Evolutionary conservation across 2,797 vertebrate genomes (phyloP).

Genomic region (Oreochromis mossambicus): DNA sequence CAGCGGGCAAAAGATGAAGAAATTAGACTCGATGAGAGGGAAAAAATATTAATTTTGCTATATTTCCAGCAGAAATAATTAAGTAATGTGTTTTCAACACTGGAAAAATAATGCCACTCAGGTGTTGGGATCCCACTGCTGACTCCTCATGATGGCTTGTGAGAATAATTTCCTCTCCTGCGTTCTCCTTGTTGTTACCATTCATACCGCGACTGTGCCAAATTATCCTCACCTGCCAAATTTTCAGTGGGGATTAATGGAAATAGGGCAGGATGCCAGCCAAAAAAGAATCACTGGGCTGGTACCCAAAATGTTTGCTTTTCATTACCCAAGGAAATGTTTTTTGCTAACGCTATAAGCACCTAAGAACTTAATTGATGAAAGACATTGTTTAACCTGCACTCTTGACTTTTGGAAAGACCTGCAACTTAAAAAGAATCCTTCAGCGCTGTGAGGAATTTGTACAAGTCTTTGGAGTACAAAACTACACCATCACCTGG

Average conservation of each 20-base stretch:
- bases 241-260: conserved; percentile 61
- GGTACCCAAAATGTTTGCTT: conserved; percentile 33
- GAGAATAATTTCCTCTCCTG: conserved; percentile 31
- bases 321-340: conserved; percentile 30
- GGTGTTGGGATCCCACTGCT: conserved; percentile 2
- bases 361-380: background rate
- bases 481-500: conserved; percentile 33
- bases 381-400: background rate
- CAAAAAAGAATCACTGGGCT: conserved; percentile 43
- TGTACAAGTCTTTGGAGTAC: background rate
- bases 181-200: conserved; percentile 41
- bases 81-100: background rate
- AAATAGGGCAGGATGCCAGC: conserved; percentile 31
- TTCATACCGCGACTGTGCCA: conserved; percentile 39
- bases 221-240: conserved; percentile 62
- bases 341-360: conserved; percentile 17
- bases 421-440: background rate
- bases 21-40: background rate
- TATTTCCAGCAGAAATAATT: background rate
- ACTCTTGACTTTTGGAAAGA: background rate
- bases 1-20: background rate
- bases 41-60: background rate
- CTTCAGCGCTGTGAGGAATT: conserved; percentile 1
- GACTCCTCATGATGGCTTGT: conserved; percentile 12
- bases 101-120: conserved; percentile 1